Evolutionary conservation across 2,797 vertebrate species (phyloP).

Genomic region (Chloroceryle amazona): DNA sequence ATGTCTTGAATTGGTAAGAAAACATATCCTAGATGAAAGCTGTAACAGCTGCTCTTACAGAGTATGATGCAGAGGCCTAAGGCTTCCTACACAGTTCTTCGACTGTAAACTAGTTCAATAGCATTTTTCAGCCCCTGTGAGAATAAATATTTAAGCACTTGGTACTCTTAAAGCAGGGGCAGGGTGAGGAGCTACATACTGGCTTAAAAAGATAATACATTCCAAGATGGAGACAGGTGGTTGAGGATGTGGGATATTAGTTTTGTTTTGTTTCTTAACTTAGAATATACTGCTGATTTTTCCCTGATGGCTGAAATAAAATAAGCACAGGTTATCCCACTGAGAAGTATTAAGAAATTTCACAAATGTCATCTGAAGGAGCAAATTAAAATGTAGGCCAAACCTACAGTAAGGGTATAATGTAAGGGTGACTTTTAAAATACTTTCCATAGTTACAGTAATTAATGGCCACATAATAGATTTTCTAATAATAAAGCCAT

Average conservation of each 20-base stretch:
- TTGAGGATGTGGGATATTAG: neutral
- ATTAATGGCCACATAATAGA: neutral
- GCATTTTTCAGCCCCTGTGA: neutral
- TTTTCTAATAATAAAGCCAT: neutral
- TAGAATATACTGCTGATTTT: neutral
- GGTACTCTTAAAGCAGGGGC: neutral
- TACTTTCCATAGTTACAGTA: neutral
- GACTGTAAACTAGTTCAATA: neutral
- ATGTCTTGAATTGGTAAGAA: conserved; percentile 95
- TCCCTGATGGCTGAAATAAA: neutral
- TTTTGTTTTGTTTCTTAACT: neutral
- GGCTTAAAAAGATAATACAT: neutral
- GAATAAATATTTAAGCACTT: neutral
- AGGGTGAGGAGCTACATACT: neutral
- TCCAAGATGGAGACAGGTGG: neutral
- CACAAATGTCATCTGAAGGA: neutral
- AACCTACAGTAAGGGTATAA: neutral
- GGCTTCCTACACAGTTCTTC: neutral
- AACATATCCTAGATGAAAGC: neutral
- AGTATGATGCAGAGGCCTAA: neutral
- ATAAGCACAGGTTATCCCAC: neutral
- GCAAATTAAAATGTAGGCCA: neutral
- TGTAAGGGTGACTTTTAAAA: neutral
- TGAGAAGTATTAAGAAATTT: neutral
- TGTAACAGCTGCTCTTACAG: neutral